Conservation (phyloP, 1,140 invertebrate genomes). For the Nymphalis io region DNA sequence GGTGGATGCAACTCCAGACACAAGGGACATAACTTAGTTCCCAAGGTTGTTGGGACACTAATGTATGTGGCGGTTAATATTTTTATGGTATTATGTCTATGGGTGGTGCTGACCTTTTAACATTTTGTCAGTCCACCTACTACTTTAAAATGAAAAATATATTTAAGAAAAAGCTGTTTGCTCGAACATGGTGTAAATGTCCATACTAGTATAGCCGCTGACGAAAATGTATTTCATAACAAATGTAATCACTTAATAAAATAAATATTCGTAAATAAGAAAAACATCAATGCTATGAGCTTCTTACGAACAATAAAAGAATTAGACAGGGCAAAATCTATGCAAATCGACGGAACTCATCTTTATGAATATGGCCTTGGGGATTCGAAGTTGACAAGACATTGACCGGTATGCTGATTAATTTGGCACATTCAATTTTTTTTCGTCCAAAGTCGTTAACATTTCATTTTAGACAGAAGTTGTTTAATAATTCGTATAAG, state of each 20-base stretch:
- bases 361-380: conserved; percentile 38
- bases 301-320: conserved; percentile 13
- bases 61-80: no score
- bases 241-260: background rate
- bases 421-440: conserved; percentile 42
- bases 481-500: conserved; percentile 34
- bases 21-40: no score
- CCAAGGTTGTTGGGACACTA: no score
- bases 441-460: conserved; percentile 44
- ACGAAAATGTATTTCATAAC: background rate
- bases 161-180: no score
- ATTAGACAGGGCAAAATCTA: conserved; percentile 19
- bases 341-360: conserved; percentile 29
- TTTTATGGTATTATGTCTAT: no score
- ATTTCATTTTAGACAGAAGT: conserved; percentile 41
- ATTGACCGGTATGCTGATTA: conserved; percentile 40
- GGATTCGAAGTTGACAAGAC: conserved; percentile 40
- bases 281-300: background rate
- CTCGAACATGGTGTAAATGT: no score
- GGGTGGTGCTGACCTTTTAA: no score
- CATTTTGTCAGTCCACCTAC: no score
- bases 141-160: no score
- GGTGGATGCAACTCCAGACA: no score
- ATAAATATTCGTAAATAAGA: background rate
- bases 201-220: no score